These are phyloP conservation scores for Cylas formicarius DNA, from an alignment of 1,140 invertebrate genomes.

Conservation along the genomic window DNA sequence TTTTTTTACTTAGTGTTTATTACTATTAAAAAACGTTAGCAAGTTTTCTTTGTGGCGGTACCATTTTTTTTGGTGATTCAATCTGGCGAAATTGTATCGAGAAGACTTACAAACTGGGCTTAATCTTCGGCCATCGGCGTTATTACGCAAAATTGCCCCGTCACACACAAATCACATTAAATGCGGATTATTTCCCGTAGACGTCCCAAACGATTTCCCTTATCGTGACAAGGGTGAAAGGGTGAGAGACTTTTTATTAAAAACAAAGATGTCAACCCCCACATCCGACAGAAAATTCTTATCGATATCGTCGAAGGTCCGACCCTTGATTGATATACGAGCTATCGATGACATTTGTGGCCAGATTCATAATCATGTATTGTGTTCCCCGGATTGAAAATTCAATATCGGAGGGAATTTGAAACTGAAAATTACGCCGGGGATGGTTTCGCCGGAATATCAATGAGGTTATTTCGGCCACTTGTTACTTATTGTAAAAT, in stretches of 20 bases:
- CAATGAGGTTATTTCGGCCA: constrained; percentile 21
- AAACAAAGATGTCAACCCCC: constrained; percentile 15
- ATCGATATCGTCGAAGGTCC: constrained; percentile 12
- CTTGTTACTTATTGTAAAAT: constrained; percentile 19
- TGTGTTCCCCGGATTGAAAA: constrained; percentile 20
- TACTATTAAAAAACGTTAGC: no score
- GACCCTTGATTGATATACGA: constrained; percentile 19
- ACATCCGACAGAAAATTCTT: constrained; percentile 1
- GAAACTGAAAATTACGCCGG: constrained; percentile 21
- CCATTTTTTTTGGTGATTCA: no score
- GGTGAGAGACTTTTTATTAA: constrained; percentile 10
- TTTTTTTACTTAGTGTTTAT: no score
- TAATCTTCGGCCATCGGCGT: no score
- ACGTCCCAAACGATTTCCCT: constrained; percentile 5
- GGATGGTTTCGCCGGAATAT: constrained; percentile 15
- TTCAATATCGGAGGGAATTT: constrained; percentile 18
- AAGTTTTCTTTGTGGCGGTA: no score
- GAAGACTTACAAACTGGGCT: no score
- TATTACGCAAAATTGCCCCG: no score
- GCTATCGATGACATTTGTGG: constrained; percentile 21
- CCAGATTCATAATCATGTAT: constrained; percentile 20
- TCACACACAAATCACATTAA: constrained; percentile 8
- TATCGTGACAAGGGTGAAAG: constrained; percentile 7
- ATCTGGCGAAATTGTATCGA: no score
- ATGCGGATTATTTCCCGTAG: constrained; percentile 5